phyloP scores from a whole-genome alignment of 2,888 invertebrate species.

The Drosophila yooni region DNA sequence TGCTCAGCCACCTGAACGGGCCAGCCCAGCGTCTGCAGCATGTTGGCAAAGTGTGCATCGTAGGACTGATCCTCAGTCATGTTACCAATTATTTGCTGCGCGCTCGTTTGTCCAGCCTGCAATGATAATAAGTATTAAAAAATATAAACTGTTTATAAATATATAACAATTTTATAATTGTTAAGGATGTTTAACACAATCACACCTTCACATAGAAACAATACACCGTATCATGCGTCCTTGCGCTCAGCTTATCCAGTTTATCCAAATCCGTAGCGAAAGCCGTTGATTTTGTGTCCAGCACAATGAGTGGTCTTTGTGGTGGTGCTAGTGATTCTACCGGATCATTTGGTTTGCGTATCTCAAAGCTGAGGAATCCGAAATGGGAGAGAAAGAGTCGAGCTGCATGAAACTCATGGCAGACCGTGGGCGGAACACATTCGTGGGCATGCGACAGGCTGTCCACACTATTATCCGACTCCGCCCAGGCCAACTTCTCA shows the following conservation, averaged over 20 bases:
- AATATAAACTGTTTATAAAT: not conserved
- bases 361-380: slow-evolving; percentile 91
- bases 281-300: slow-evolving; percentile 86
- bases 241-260: slow-evolving; percentile 93
- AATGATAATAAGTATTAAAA: not conserved
- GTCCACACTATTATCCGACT: slow-evolving; percentile 85
- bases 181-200: not conserved
- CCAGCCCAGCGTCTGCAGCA: slow-evolving; percentile 92
- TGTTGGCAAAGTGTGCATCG: slow-evolving; percentile 87
- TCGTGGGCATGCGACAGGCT: slow-evolving; percentile 88
- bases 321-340: slow-evolving; percentile 77
- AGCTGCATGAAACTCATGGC: slow-evolving; percentile 97
- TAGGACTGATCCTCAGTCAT: slow-evolving; percentile 82
- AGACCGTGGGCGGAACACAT: slow-evolving; percentile 91
- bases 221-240: slow-evolving; percentile 96
- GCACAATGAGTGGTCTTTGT: slow-evolving; percentile 82
- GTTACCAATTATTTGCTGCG: slow-evolving; percentile 90
- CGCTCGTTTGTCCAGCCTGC: slow-evolving; percentile 90
- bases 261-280: slow-evolving; percentile 92
- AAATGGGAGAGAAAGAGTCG: slow-evolving; percentile 97
- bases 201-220: slow-evolving; percentile 93
- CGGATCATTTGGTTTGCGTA: slow-evolving; percentile 84
- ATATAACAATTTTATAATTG: not conserved
- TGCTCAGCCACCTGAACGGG: slow-evolving; percentile 94
- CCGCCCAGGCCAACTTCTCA: slow-evolving; percentile 86